Evolutionary conservation across 2,797 vertebrate species (phyloP).

Genomic region (Oreortyx pictus): DNA sequence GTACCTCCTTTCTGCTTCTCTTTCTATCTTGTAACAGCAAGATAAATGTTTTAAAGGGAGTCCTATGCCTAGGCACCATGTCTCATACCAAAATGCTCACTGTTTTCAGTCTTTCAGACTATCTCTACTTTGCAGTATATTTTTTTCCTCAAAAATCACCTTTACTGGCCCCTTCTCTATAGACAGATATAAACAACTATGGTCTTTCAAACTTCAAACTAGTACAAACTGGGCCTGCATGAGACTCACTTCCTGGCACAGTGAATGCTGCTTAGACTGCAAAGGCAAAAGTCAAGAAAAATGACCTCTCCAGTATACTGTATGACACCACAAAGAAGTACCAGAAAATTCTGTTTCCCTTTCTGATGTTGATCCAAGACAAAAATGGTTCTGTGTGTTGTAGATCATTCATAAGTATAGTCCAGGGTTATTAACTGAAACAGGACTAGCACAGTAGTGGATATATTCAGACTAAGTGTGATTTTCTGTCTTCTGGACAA

Average conservation of each 20-base stretch:
- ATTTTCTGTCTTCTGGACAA: neutral
- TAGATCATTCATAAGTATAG: neutral
- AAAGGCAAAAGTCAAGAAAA: neutral
- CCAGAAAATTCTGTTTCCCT: neutral
- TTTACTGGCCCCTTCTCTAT: neutral
- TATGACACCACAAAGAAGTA: neutral
- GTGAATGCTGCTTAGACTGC: neutral
- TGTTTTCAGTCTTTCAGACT: neutral
- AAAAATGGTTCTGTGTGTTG: neutral
- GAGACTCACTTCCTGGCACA: neutral
- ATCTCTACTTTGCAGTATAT: neutral
- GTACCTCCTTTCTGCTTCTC: neutral
- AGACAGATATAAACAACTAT: neutral
- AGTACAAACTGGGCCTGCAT: neutral
- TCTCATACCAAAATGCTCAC: neutral
- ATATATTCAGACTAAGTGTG: neutral
- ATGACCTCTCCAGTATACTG: neutral
- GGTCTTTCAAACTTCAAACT: neutral
- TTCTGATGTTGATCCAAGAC: neutral
- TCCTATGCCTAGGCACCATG: neutral
- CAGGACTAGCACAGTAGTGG: neutral
- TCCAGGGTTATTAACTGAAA: neutral
- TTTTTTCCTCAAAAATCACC: neutral
- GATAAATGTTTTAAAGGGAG: neutral
- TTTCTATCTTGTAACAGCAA: neutral